phyloP scores from a whole-genome alignment of 2,113 vertebrate genomes.

The Platichthys flesus region DNA sequence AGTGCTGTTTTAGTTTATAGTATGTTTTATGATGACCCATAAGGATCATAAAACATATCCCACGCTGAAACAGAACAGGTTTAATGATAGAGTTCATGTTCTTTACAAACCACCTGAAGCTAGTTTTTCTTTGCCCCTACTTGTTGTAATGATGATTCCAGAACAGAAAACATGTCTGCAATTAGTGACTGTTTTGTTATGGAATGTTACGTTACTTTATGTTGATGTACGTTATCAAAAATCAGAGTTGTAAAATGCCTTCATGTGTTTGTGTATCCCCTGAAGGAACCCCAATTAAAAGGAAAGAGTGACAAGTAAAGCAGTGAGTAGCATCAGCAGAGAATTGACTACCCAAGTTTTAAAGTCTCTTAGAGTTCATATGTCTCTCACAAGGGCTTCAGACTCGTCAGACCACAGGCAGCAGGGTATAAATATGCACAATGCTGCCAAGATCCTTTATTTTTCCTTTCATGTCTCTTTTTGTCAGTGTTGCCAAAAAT shows the following conservation, averaged over 20 bases:
- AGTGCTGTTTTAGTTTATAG: too few species aligned
- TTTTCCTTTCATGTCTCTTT: conserved; percentile 10
- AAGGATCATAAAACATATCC: too few species aligned
- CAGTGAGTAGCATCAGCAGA: neutral
- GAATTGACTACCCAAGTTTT: neutral
- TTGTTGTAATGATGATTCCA: neutral
- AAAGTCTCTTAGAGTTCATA: conserved; percentile 15
- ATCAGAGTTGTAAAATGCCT: neutral
- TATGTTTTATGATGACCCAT: too few species aligned
- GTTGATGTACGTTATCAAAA: neutral
- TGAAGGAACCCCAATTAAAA: neutral
- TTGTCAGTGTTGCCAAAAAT: conserved; percentile 31
- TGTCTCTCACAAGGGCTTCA: conserved; percentile 12
- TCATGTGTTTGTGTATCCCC: neutral
- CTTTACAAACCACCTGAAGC: neutral
- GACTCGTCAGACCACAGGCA: conserved; percentile 13
- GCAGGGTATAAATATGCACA: conserved; percentile 18
- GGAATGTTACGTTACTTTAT: neutral
- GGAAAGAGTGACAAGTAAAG: neutral
- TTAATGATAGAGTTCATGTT: neutral
- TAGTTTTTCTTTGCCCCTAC: neutral
- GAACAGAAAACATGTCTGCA: neutral
- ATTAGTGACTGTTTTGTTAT: neutral
- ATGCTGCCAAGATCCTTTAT: conserved; percentile 3
- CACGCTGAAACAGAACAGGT: too few species aligned